These are phyloP conservation scores for Mythimna pallens DNA, from an alignment of 2,888 invertebrate genomes.

Conservation along the genomic window DNA sequence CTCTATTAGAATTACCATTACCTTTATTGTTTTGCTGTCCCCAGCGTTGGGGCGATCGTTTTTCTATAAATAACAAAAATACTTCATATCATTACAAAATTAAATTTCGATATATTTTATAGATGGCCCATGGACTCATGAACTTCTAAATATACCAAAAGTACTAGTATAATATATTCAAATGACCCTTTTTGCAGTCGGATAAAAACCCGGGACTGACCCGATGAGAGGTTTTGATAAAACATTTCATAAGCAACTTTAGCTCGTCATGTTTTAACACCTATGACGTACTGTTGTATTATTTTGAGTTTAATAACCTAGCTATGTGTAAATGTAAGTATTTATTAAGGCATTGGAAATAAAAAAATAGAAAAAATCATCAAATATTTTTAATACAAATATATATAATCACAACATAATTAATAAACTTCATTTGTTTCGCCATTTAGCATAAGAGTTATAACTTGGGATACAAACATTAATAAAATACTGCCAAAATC, in stretches of 20 bases:
- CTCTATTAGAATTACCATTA: constrained; percentile 23
- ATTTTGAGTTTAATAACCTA: background rate
- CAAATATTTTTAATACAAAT: constrained; percentile 13
- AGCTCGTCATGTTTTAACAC: background rate
- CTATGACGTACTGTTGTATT: background rate
- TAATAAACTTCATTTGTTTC: constrained; percentile 5
- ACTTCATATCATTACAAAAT: background rate
- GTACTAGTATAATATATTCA: background rate
- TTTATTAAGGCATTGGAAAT: background rate
- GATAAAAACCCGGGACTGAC: background rate
- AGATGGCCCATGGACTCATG: background rate
- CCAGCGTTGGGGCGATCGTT: constrained; percentile 42
- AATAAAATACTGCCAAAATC: background rate
- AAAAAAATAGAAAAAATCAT: constrained; percentile 7
- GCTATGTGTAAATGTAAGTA: background rate
- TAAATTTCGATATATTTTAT: background rate
- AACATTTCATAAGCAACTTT: background rate
- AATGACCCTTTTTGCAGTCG: constrained; percentile 15
- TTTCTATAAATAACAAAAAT: constrained; percentile 43
- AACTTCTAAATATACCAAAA: constrained; percentile 8
- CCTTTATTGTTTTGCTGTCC: constrained; percentile 35
- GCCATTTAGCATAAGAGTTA: background rate
- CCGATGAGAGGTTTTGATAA: background rate
- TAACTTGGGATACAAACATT: background rate
- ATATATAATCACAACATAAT: background rate